Conservation (phyloP, 2,888 invertebrate genomes). For the Empis livida region DNA sequence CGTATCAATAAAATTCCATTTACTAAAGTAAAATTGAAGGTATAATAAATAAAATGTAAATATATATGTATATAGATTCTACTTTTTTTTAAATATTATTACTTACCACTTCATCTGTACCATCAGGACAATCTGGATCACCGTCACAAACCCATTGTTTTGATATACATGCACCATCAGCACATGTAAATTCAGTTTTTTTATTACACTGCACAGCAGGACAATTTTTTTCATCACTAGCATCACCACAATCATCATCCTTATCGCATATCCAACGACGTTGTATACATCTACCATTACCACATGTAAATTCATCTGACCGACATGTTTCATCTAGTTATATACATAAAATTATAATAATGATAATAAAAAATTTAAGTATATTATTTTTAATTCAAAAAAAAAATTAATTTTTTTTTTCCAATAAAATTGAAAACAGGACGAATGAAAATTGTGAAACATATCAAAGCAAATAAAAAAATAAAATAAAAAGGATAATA, state of each 20-base stretch:
- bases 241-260: conserved; percentile 79
- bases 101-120: conserved; percentile 63
- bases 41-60: too few species aligned
- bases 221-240: conserved; percentile 68
- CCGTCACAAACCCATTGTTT: conserved; percentile 78
- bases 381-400: too few species aligned
- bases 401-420: too few species aligned
- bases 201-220: conserved; percentile 54
- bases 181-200: conserved; percentile 60
- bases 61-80: too few species aligned
- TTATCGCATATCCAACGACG: conserved; percentile 75
- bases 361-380: conserved; percentile 3
- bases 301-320: conserved; percentile 86
- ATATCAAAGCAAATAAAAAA: conserved; percentile 1
- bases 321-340: conserved; percentile 74
- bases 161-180: conserved; percentile 63
- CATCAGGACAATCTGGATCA: conserved; percentile 72
- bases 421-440: background rate
- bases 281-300: conserved; percentile 78
- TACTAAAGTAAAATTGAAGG: too few species aligned
- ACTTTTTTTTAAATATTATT: too few species aligned
- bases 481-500: background rate
- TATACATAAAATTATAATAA: conserved; percentile 11
- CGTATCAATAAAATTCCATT: too few species aligned
- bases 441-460: conserved; percentile 6